Evolutionary conservation across 2,888 invertebrate species (phyloP).

Genomic region (Ypsolopha sequella): DNA sequence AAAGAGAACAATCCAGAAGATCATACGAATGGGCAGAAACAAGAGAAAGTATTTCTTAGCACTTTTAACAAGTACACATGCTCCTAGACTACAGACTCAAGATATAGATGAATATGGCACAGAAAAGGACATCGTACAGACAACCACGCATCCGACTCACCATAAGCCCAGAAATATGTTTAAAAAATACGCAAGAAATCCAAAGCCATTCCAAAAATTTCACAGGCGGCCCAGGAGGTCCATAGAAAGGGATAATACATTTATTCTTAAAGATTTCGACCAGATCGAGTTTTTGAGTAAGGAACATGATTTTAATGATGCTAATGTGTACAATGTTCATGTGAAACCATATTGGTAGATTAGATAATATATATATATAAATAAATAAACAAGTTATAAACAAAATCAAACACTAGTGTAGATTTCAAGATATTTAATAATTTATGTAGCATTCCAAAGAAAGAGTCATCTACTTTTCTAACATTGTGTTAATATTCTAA

Average conservation of each 20-base stretch:
- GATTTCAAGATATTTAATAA: no score
- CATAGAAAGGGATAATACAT: slow-evolving; percentile 24
- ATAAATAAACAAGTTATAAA: no score
- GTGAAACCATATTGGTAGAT: slow-evolving; percentile 38
- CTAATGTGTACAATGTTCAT: slow-evolving; percentile 32
- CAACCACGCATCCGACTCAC: slow-evolving; percentile 26
- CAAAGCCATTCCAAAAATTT: slow-evolving; percentile 40
- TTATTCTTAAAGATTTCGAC: slow-evolving; percentile 45
- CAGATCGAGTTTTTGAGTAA: slow-evolving; percentile 37
- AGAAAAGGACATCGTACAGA: slow-evolving; percentile 12
- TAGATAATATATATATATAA: no score
- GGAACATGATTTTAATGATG: slow-evolving; percentile 21
- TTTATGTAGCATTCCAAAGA: no score
- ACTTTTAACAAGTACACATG: neutral
- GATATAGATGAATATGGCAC: neutral
- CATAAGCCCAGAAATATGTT: slow-evolving; percentile 29
- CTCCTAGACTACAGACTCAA: neutral
- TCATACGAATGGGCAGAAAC: slow-evolving; percentile 42
- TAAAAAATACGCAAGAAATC: slow-evolving; percentile 32
- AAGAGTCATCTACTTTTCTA: no score
- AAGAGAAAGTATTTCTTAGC: slow-evolving; percentile 31
- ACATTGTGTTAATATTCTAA: no score
- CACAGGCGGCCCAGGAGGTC: slow-evolving; percentile 25
- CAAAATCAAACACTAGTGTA: no score
- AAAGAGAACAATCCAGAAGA: slow-evolving; percentile 52